These are phyloP conservation scores for Gonatopus flavifemur DNA, from an alignment of 1,140 invertebrate species.

Conservation along the genomic window DNA sequence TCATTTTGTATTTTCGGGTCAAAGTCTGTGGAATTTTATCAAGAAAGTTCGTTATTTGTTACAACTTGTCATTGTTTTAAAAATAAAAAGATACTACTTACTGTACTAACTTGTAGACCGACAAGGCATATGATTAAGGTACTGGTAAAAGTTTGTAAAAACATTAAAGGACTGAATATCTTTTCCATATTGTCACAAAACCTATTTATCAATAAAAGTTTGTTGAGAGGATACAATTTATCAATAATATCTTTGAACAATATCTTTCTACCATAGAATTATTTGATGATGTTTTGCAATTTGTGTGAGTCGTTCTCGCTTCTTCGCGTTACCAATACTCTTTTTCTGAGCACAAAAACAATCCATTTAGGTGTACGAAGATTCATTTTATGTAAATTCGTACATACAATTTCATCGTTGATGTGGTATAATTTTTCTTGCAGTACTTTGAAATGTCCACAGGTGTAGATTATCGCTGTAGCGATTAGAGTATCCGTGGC, in stretches of 20 bases:
- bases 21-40: constrained; percentile 25
- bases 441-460: constrained; percentile 33
- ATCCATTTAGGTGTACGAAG: too few relatives aligned
- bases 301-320: constrained; percentile 12
- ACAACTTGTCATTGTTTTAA: too few relatives aligned
- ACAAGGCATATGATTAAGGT: constrained; percentile 38
- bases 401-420: neutral
- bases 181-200: constrained; percentile 37
- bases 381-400: constrained; percentile 1
- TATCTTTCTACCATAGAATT: constrained; percentile 28
- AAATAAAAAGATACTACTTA: constrained; percentile 13
- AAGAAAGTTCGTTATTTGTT: neutral
- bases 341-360: too few relatives aligned
- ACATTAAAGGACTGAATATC: constrained; percentile 30
- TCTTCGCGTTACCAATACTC: too few relatives aligned
- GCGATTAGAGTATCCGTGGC: constrained; percentile 38
- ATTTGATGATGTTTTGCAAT: constrained; percentile 34
- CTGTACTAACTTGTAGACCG: constrained; percentile 30
- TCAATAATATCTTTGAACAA: too few relatives aligned
- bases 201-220: constrained; percentile 13
- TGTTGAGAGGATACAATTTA: too few relatives aligned
- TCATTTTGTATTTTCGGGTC: constrained; percentile 23
- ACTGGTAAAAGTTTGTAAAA: constrained; percentile 37
- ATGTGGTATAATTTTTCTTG: constrained; percentile 25
- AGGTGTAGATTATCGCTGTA: constrained; percentile 36